Percentiles rank a stretch among this genome's conserved stretches.
Evolutionary conservation across 2,888 invertebrate genomes (phyloP).

Genomic region (Nebria brevicollis): DNA sequence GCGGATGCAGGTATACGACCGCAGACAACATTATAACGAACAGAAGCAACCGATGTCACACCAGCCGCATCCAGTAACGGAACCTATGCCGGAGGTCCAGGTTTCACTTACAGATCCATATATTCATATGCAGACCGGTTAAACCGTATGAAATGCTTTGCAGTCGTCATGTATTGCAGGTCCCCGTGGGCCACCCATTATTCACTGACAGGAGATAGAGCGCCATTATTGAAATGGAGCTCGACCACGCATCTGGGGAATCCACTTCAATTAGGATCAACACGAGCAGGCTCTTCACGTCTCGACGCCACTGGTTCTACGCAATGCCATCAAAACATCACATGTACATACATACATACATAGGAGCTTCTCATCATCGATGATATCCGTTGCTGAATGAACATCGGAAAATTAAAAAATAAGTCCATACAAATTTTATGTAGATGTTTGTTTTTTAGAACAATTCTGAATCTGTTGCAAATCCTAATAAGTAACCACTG

Average conservation of each 20-base stretch:
- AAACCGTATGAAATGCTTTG: conserved; percentile 34
- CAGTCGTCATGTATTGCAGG: conserved; percentile 35
- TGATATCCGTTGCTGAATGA: background rate
- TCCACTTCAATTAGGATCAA: conserved; percentile 53
- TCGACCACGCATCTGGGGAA: conserved; percentile 49
- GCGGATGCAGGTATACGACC: conserved; percentile 19
- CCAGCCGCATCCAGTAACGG: conserved; percentile 4
- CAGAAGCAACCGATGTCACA: conserved; percentile 2
- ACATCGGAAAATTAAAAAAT: background rate
- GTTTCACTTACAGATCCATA: background rate
- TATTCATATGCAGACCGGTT: background rate
- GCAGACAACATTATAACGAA: conserved; percentile 22
- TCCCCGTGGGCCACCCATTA: conserved; percentile 38
- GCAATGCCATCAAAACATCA: conserved; percentile 3
- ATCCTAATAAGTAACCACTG: no score
- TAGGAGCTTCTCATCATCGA: background rate
- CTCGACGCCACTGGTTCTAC: background rate
- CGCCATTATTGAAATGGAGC: conserved; percentile 53
- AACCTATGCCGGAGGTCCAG: background rate
- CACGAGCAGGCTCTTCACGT: conserved; percentile 33
- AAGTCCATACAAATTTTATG: background rate
- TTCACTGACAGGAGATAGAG: conserved; percentile 49
- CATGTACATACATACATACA: background rate
- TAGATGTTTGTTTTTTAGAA: background rate
- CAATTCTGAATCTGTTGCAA: no score